Evolutionary conservation across 92 coral and sea anemone genomes (phyloP).

Genomic region (Desmophyllum pertusum): DNA sequence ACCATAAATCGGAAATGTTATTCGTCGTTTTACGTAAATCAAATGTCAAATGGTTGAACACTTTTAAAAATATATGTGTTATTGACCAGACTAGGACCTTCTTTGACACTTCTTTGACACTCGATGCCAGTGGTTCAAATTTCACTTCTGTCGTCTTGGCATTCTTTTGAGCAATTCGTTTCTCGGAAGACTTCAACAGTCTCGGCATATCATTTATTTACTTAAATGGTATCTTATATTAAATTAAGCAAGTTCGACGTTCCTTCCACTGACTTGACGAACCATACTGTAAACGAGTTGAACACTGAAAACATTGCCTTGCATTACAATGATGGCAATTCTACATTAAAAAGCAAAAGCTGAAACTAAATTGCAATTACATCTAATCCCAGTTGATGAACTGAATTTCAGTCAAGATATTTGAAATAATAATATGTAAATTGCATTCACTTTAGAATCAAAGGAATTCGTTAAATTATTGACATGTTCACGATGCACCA

Average conservation of each 20-base stretch:
- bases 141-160: not conserved
- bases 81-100: not conserved
- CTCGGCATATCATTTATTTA: conserved; percentile 6
- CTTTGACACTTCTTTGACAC: not conserved
- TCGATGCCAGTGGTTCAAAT: not conserved
- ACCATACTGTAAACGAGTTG: not conserved
- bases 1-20: not conserved
- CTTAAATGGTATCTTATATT: not conserved
- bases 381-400: not conserved
- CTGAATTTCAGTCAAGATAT: not conserved
- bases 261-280: no score
- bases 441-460: not conserved
- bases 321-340: not conserved
- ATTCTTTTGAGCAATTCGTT: not conserved
- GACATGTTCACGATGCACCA: not conserved
- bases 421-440: not conserved
- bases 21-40: not conserved
- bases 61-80: not conserved
- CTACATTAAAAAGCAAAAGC: not conserved
- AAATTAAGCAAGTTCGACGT: not conserved
- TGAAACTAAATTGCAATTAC: not conserved
- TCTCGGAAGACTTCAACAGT: conserved; percentile 4
- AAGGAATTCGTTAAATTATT: not conserved
- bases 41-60: not conserved
- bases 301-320: not conserved